Evolutionary conservation across 2,888 invertebrate species (phyloP).

Genomic region (Nymphalis urticae): DNA sequence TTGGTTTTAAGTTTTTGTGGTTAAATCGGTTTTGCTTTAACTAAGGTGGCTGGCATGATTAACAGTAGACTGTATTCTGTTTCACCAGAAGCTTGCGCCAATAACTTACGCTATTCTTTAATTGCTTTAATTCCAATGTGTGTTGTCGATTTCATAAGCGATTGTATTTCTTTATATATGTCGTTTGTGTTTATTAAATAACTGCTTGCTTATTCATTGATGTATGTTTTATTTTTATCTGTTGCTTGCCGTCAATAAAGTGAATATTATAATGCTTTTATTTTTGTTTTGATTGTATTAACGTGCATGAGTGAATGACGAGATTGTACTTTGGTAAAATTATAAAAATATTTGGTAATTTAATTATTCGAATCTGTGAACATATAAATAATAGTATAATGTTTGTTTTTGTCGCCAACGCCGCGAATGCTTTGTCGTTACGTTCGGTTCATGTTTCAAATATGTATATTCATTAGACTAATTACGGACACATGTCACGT

Average conservation of each 20-base stretch:
- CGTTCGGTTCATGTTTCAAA: not conserved
- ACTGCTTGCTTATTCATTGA: not conserved
- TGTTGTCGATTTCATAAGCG: not conserved
- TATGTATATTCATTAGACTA: slow-evolving; percentile 6
- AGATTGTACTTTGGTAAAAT: no score
- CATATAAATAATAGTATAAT: not conserved
- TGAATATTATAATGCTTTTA: not conserved
- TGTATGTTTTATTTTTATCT: not conserved
- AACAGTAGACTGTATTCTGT: not conserved
- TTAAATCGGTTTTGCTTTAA: not conserved
- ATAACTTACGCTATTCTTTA: not conserved
- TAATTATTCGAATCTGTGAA: not conserved
- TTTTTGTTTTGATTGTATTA: not conserved
- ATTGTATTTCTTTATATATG: not conserved
- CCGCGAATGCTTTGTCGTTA: not conserved
- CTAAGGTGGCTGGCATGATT: not conserved
- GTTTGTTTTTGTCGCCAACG: not conserved
- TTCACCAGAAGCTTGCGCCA: not conserved
- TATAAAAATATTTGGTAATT: no score
- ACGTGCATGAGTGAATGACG: no score
- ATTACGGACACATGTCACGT: slow-evolving; percentile 9
- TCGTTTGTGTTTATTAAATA: not conserved
- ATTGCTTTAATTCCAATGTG: not conserved
- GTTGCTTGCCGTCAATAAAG: not conserved
- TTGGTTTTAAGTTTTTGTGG: not conserved